Base-by-base conservation (phyloP, 2,113 vertebrate genomes). In the Bujurquina vittata region DNA sequence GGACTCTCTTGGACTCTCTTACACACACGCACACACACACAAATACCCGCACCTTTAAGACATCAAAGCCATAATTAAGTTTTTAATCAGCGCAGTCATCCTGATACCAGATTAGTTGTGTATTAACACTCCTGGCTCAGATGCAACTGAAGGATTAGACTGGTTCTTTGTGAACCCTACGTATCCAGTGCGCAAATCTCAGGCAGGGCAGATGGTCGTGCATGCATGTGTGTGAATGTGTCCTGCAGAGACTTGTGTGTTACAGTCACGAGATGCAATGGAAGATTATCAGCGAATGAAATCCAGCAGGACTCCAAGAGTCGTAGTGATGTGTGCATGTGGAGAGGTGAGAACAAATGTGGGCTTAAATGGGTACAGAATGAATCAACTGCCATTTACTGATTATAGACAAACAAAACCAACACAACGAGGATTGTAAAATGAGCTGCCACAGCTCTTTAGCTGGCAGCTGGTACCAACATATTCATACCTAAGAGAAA, bases 251-350 rank as follows among this genome's bases (percentile, higher is more conserved):
- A 79, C 75, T 35, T 40, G 75, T 63, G 79, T 62, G 55, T 81
- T 80, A 18, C 58, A 72, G 61, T 80, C 73, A 54, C 65, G 37
- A 31, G 73, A 82, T 58, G 67, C 26, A 76, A 88, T 49, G 12
- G 63, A 82, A 72, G 77, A 59, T 90, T 56, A 80, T 81, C 57
- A 74, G 55, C 87, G 72, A 91, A 86, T 89, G 46, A 88, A 87
- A 87, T 84, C 86, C 81, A 63, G 78, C 31, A 7, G 37, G 77
- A 63, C 31, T 31, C 55, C 23, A 33, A 87, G 83, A 91, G 46
- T 90, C 85, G 79, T 10, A 58, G 65, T 2, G 52, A 72, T 73
- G 63, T 17, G 73, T 15, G 63, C 72, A 67, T 18, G 1, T 75
- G 79, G 23, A 52, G 26, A 80, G 56, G 82, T 54, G 88, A 80